Conservation (phyloP, 2,113 vertebrate genomes). For the Ranitomeya variabilis region DNA sequence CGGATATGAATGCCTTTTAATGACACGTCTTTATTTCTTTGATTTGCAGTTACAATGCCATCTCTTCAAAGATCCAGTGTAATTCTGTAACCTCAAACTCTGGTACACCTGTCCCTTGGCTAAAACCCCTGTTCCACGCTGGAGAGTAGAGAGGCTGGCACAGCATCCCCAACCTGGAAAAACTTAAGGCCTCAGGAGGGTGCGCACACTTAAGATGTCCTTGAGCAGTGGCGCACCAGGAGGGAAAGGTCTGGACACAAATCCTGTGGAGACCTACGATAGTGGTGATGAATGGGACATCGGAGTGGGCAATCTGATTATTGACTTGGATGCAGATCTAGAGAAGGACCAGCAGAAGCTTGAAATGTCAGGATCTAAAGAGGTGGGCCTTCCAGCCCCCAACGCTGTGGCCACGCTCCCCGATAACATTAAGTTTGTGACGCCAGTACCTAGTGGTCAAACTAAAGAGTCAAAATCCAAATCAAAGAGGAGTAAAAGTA, state of each 20-base stretch:
- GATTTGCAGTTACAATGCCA: constrained; percentile 37
- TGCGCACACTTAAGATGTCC: constrained; percentile 99
- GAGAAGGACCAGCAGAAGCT: constrained; percentile 98
- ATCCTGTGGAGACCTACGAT: constrained; percentile 99
- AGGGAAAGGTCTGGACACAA: constrained; percentile 99
- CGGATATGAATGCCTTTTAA: background rate
- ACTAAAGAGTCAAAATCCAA: constrained; percentile 99
- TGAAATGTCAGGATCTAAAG: constrained; percentile 98
- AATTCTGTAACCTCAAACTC: background rate
- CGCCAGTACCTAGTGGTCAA: constrained; percentile 92
- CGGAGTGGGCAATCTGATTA: constrained; percentile 99
- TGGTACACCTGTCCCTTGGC: background rate
- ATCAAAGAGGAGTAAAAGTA: constrained; percentile 97
- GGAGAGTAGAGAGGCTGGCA: constrained; percentile 65
- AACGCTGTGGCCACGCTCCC: constrained; percentile 94
- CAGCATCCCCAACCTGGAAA: constrained; percentile 75
- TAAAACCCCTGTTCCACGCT: constrained; percentile 5
- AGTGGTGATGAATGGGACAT: constrained; percentile 99
- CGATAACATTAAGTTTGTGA: constrained; percentile 98
- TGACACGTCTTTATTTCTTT: background rate
- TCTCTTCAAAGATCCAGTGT: constrained; percentile 14
- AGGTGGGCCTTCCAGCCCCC: constrained; percentile 88
- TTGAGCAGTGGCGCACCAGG: constrained; percentile 99
- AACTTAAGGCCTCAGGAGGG: constrained; percentile 70
- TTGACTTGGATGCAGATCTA: constrained; percentile 99